Conservation (phyloP, 2,888 invertebrate genomes). For the Eubasilissa splendida region DNA sequence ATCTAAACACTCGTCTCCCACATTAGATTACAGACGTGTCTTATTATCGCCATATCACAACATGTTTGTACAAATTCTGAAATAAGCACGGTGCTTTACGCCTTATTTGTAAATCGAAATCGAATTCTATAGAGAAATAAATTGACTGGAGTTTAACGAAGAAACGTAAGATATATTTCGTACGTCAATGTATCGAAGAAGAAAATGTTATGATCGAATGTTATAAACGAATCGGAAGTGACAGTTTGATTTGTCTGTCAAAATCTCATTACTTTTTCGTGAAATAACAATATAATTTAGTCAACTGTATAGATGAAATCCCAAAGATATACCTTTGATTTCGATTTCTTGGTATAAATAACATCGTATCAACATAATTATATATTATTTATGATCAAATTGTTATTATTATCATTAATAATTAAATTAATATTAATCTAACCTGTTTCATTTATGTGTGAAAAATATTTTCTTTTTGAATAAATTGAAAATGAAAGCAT, state of each 20-base stretch:
- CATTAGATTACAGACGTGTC: background rate
- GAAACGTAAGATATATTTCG: conserved; percentile 10
- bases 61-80: conserved; percentile 9
- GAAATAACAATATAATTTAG: background rate
- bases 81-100: background rate
- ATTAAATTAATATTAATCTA: too few species aligned
- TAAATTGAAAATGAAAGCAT: too few species aligned
- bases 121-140: conserved; percentile 24
- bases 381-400: too few species aligned
- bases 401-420: too few species aligned
- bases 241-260: conserved; percentile 17
- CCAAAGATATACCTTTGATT: too few species aligned
- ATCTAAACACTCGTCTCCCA: too few species aligned
- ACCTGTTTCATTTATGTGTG: too few species aligned
- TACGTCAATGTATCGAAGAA: background rate
- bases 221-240: conserved; percentile 1
- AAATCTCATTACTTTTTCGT: conserved; percentile 1
- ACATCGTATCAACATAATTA: too few species aligned
- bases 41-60: background rate
- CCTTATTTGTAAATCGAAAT: conserved; percentile 19
- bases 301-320: too few species aligned
- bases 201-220: background rate
- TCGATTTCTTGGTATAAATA: too few species aligned
- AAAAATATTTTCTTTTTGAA: too few species aligned
- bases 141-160: background rate